Percentiles rank a stretch among this genome's conserved stretches.
phyloP scores from a whole-genome alignment of 1,140 invertebrate genomes.

The Papilio machaon region DNA sequence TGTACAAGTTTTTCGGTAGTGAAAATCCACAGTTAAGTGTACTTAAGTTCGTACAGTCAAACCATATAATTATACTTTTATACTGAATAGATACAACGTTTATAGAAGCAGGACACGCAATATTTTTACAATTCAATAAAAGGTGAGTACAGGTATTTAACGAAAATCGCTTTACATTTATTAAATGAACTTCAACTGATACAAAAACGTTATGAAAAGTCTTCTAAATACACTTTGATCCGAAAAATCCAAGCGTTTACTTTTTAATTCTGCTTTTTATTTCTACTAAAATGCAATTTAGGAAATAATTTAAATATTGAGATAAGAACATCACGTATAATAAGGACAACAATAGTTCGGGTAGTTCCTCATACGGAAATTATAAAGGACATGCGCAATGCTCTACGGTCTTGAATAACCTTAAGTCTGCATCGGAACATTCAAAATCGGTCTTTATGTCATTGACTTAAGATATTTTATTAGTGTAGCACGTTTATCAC shows the following conservation, averaged over 20 bases:
- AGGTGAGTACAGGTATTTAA: background rate
- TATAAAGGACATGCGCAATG: conserved; percentile 74
- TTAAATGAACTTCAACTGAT: background rate
- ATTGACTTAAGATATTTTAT: conserved; percentile 48
- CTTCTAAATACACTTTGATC: background rate
- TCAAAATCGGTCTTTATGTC: conserved; percentile 53
- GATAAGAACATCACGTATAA: conserved; percentile 65
- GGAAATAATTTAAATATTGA: conserved; percentile 50
- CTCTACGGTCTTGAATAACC: conserved; percentile 58
- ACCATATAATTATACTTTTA: no score
- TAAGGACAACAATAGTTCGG: conserved; percentile 75
- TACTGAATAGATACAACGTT: no score
- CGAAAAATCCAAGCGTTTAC: background rate
- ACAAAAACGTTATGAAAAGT: background rate
- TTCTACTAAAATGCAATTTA: conserved; percentile 27
- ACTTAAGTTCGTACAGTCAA: no score
- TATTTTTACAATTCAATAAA: background rate
- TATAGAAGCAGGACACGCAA: background rate
- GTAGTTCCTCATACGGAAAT: conserved; percentile 65
- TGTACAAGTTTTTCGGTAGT: no score
- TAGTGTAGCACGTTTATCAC: conserved; percentile 40
- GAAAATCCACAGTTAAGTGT: no score
- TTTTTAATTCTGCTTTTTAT: background rate
- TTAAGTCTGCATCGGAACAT: conserved; percentile 42
- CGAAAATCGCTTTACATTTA: background rate